Evolutionary conservation across 2,797 vertebrate species (phyloP).

Genomic region (Salmo trutta): DNA sequence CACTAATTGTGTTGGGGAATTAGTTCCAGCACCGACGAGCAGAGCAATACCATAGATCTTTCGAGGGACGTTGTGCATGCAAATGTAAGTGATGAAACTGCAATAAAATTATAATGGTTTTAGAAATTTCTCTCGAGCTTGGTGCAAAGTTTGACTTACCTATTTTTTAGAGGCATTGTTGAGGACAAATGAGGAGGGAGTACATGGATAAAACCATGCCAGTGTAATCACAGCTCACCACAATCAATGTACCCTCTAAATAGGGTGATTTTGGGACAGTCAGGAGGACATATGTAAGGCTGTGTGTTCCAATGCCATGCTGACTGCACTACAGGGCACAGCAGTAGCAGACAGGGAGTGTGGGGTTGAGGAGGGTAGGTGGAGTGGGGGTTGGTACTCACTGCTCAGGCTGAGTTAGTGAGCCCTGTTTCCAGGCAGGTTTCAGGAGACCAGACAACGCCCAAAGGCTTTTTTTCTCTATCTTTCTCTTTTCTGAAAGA

Average conservation of each 20-base stretch:
- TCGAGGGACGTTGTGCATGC: background rate
- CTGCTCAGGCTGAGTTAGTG: conserved; percentile 5
- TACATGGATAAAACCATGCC: background rate
- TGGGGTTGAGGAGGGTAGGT: background rate
- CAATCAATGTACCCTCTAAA: background rate
- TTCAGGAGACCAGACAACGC: conserved; percentile 51
- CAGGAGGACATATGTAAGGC: background rate
- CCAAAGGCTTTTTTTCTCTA: conserved; percentile 32
- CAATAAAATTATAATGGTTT: background rate
- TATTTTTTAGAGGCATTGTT: background rate
- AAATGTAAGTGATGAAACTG: conserved; percentile 2
- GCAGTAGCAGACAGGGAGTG: conserved; percentile 9
- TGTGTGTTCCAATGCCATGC: background rate
- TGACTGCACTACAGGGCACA: conserved; percentile 6
- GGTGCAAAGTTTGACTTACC: background rate
- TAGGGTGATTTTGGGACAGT: background rate
- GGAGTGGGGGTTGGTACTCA: background rate
- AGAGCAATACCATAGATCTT: background rate
- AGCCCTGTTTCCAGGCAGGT: conserved; percentile 56
- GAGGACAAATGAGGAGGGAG: background rate
- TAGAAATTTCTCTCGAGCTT: background rate
- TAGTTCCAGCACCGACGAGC: background rate
- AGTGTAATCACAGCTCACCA: conserved; percentile 4
- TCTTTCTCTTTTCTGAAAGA: conserved; percentile 26
- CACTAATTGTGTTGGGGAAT: background rate